Base-by-base conservation (phyloP, 1,140 invertebrate species). In the Dufourea novaeangliae region DNA sequence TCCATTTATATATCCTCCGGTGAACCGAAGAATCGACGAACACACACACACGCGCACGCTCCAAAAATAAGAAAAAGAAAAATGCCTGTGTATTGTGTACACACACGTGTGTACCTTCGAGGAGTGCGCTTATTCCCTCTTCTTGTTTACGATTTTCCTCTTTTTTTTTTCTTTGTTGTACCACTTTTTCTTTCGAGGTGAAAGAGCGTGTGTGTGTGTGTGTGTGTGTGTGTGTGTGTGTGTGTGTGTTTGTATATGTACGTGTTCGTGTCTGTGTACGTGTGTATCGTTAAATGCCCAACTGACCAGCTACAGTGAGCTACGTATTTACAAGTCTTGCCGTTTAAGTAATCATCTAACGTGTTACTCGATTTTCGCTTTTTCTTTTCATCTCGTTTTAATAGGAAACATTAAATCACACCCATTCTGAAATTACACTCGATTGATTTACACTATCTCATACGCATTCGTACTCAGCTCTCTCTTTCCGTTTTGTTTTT, bases 291-390 rank as follows among this genome's bases (percentile, higher is more conserved):
- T 81, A 86, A 90, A 90, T 88, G 87, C 84, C 86, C 86, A 78
- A 88, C 88, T 87, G 86, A 89, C 74, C 86, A 89, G 84, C 86
- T 88, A 88, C 87, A 88, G 84, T 85, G 86, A 89, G 83, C 86
- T 86, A 85, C 78, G 54, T 88, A 90, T 89, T 87, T 88, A 89
- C 88, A 87, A 84, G 80, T 54, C 69, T 68, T 59, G 41, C 70
- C 56, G 64, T 80, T n/a, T 68, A 82, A 85, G 72, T 67, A 61
- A 76, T 46, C 39, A 37, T 69, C 64, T 75, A 75, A 17, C 14
- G 14, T 37, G 20, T 68, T 64, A 73, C 17, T 29, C 44, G n/a
- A 50, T 37, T 8, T 59, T 61, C 29, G 46, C 78, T 85, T 59
- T 61, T 37, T 54, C 78, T 85, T 76, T 79, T 73, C 41, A 20